A percentile compares a stretch with the other conserved stretches of the same genome.
Evolutionary conservation across 2,113 vertebrate genomes (phyloP).

Genomic region (Atherinomorus stipes): DNA sequence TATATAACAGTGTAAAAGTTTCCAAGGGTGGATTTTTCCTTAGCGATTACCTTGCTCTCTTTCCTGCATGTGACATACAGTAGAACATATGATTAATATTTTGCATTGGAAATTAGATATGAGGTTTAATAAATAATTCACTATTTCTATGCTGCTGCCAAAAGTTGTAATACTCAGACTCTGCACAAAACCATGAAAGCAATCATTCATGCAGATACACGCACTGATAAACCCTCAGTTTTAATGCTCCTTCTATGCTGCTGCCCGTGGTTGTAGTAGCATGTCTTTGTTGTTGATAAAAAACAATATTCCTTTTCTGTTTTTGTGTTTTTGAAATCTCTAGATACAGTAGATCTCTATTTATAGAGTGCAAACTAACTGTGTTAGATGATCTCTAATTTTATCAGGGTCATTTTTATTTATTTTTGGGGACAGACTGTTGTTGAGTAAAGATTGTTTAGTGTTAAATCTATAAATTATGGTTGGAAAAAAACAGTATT

Average conservation of each 20-base stretch:
- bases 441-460: constrained; percentile 65
- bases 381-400: constrained; percentile 62
- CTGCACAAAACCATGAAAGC: constrained; percentile 61
- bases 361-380: constrained; percentile 53
- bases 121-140: constrained; percentile 48
- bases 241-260: constrained; percentile 65
- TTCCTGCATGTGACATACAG: constrained; percentile 59
- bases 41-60: constrained; percentile 22
- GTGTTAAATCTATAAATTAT: constrained; percentile 64
- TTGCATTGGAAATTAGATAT: constrained; percentile 57
- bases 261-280: constrained; percentile 74
- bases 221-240: constrained; percentile 33
- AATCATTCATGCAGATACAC: constrained; percentile 36
- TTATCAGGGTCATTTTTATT: constrained; percentile 32
- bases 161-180: constrained; percentile 55
- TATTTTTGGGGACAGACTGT: constrained; percentile 38
- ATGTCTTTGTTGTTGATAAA: constrained; percentile 74
- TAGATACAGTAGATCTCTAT: constrained; percentile 65
- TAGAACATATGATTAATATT: constrained; percentile 44
- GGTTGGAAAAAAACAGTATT: constrained; percentile 54
- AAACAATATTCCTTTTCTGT: constrained; percentile 51
- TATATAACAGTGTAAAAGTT: background rate
- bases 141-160: constrained; percentile 65
- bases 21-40: constrained; percentile 54
- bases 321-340: constrained; percentile 71